Base-by-base conservation (phyloP, 2,888 invertebrate species). In the Hanleya hanleyi region DNA sequence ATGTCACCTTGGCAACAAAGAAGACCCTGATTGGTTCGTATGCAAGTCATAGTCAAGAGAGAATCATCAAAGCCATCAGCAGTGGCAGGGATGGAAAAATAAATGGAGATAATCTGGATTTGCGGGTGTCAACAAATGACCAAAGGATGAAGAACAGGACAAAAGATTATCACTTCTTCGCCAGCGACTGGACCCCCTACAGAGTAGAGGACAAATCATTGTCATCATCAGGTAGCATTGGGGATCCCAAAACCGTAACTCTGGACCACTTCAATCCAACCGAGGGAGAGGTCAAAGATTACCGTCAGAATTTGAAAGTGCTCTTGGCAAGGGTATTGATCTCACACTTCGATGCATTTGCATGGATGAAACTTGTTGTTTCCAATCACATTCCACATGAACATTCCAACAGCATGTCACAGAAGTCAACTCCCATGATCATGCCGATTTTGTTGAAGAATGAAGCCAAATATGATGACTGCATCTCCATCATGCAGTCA, bases 61-160 rank as follows among this genome's bases (percentile, higher is more conserved):
- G n/a, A n/a, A 35, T 73, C 5, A 32, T 75, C 0, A 36, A 67
- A 22, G 49, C 38, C 5, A 57, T 73, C 22, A 22, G 29, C 33
- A 35, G 35, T 67, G 71, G 73, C 9, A 33, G 41, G n/a, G 71
- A 74, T 67, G 76, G 71, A 1, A 76, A 76, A 65, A 22, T 74
- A 12, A 77, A 77, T 74, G 74, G 72, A 1, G 74, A 74, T 49
- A 77, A 77, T 67, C 35, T 76, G 15, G 76, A 76, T 33, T 70
- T 74, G 22, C 71, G 49, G 69, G 77, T 77, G 1, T 37, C 22
- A 33, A 77, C 77, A 37, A 74, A 72, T 67, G 77, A 74, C 49
- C 38, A 74, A 15, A 57, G 71, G 26, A 70, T 77, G 73, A 35
- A 49, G n/a, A 73, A 67, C 49, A 71, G 65, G 29, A 64, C 62